phyloP scores from a whole-genome alignment of 2,888 invertebrate species.

The Drosophila limbata region DNA sequence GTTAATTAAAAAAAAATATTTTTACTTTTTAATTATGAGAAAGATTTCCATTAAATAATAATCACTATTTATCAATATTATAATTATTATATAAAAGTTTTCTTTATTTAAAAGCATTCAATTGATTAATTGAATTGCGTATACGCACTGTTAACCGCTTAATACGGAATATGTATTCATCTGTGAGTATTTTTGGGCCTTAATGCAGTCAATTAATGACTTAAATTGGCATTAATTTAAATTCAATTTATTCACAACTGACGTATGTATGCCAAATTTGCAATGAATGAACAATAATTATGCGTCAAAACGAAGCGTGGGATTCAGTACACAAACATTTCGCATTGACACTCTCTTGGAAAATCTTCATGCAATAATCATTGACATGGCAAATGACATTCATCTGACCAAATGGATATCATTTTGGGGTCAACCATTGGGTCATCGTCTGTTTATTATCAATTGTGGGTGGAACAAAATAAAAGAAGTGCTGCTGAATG shows the following conservation, averaged over 20 bases:
- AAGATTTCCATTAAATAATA: background rate
- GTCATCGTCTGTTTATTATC: slow-evolving; percentile 70
- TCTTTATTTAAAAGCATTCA: background rate
- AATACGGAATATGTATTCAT: slow-evolving; percentile 32
- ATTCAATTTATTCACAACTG: slow-evolving; percentile 32
- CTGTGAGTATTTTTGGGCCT: slow-evolving; percentile 35
- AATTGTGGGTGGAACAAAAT: slow-evolving; percentile 38
- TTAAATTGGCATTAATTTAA: slow-evolving; percentile 51
- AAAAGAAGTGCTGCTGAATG: slow-evolving; percentile 17
- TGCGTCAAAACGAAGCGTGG: background rate
- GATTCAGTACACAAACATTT: slow-evolving; percentile 8
- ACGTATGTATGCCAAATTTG: slow-evolving; percentile 32
- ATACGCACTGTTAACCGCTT: slow-evolving; percentile 17
- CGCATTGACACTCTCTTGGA: slow-evolving; percentile 8
- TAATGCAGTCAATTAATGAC: slow-evolving; percentile 35
- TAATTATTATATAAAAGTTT: background rate
- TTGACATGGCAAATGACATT: slow-evolving; percentile 43
- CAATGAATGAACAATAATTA: slow-evolving; percentile 22
- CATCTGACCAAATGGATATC: slow-evolving; percentile 46
- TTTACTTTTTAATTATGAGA: too few relatives aligned
- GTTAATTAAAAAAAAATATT: background rate
- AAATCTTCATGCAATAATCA: slow-evolving; percentile 8
- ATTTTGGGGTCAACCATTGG: slow-evolving; percentile 50
- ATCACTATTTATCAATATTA: background rate
- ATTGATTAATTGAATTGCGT: slow-evolving; percentile 26